Conservation (phyloP, 2,888 invertebrate genomes). For the Eupeodes latifasciatus region DNA sequence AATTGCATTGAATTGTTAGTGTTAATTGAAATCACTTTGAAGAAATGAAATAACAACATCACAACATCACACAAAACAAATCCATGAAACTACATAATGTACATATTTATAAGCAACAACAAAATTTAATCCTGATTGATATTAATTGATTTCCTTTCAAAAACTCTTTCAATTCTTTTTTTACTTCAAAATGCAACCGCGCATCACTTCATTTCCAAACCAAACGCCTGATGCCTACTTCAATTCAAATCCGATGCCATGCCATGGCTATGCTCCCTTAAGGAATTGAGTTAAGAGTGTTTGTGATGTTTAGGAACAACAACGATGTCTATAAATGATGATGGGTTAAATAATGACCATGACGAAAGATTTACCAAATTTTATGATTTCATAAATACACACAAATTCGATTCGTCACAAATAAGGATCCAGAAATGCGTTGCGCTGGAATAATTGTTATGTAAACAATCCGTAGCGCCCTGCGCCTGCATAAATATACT, state of each 20-base stretch:
- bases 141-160: conserved; percentile 39
- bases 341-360: conserved; percentile 68
- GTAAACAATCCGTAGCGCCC: conserved; percentile 66
- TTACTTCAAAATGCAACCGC: conserved; percentile 33
- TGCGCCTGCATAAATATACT: not conserved
- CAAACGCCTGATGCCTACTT: not conserved
- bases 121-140: conserved; percentile 50
- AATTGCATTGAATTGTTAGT: conserved; percentile 66
- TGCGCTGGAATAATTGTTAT: conserved; percentile 9
- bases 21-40: conserved; percentile 73
- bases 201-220: conserved; percentile 6
- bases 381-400: conserved; percentile 74
- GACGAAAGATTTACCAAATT: conserved; percentile 70
- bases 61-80: conserved; percentile 17
- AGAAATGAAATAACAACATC: conserved; percentile 30
- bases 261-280: not conserved
- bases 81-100: conserved; percentile 40
- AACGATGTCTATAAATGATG: conserved; percentile 23
- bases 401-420: conserved; percentile 72
- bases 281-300: not conserved
- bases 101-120: conserved; percentile 12
- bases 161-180: conserved; percentile 30
- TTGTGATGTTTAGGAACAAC: conserved; percentile 61
- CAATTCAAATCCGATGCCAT: not conserved
- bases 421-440: conserved; percentile 21